Evolutionary conservation across 2,888 invertebrate species (phyloP).

Genomic region (Clivina fossor): DNA sequence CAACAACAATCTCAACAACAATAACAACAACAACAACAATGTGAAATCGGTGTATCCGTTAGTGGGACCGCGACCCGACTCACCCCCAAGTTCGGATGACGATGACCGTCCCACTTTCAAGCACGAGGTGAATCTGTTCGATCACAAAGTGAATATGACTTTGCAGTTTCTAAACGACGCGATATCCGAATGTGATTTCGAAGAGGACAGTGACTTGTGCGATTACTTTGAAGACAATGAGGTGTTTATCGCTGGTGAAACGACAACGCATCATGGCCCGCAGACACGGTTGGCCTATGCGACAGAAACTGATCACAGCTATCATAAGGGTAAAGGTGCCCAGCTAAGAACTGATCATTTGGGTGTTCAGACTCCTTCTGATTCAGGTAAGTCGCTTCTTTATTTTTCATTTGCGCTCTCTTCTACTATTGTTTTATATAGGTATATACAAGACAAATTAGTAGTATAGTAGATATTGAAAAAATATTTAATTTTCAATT

Average conservation of each 20-base stretch:
- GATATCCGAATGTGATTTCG: constrained; percentile 46
- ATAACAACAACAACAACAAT: constrained; percentile 22
- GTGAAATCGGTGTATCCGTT: constrained; percentile 11
- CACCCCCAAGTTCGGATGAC: constrained; percentile 53
- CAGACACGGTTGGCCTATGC: constrained; percentile 48
- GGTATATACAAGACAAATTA: too few species aligned
- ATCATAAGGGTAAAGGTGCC: constrained; percentile 62
- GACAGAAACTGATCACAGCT: constrained; percentile 66
- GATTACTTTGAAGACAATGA: constrained; percentile 48
- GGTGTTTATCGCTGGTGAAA: constrained; percentile 47
- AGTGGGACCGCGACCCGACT: constrained; percentile 41
- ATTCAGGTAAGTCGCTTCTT: constrained; percentile 72
- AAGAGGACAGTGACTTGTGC: constrained; percentile 48
- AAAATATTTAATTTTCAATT: too few species aligned
- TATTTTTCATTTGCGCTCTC: neutral
- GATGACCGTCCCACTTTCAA: constrained; percentile 42
- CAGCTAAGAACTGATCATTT: constrained; percentile 64
- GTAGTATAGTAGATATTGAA: too few species aligned
- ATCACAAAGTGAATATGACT: constrained; percentile 37
- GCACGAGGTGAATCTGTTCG: constrained; percentile 23
- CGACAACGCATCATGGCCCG: constrained; percentile 47
- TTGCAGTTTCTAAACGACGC: constrained; percentile 46
- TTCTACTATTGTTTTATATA: too few species aligned
- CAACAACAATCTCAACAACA: constrained; percentile 20
- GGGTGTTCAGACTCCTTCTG: constrained; percentile 85